These are phyloP conservation scores for Drosophila littoralis DNA, from an alignment of 1,140 invertebrate genomes.

Conservation along the genomic window DNA sequence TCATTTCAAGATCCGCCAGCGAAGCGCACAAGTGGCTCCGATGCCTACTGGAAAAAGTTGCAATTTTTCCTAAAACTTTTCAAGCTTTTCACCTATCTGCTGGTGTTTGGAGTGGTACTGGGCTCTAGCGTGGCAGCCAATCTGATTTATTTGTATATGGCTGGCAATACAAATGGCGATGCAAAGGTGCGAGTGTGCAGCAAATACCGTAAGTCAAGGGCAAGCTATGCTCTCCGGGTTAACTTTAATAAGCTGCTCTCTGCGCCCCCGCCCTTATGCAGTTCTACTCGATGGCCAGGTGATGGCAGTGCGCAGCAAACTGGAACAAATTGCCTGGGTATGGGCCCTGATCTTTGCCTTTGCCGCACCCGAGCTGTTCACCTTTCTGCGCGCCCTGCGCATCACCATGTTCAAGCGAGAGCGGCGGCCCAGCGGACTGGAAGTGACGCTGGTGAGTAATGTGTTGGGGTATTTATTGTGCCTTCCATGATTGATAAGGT, in stretches of 20 bases:
- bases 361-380: slow-evolving; percentile 93
- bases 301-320: slow-evolving; percentile 83
- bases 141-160: slow-evolving; percentile 94
- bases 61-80: slow-evolving; percentile 92
- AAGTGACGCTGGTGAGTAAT: slow-evolving; percentile 86
- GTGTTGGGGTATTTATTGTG: slow-evolving; percentile 54
- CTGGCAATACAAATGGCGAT: slow-evolving; percentile 91
- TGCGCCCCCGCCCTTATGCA: slow-evolving; percentile 1
- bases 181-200: slow-evolving; percentile 91
- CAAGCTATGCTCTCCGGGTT: not conserved
- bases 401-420: slow-evolving; percentile 94
- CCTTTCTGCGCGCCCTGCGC: slow-evolving; percentile 91
- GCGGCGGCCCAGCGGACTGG: slow-evolving; percentile 63
- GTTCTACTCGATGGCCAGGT: slow-evolving; percentile 54
- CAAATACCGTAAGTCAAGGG: slow-evolving; percentile 81
- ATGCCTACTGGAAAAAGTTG: slow-evolving; percentile 93
- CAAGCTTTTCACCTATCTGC: slow-evolving; percentile 92
- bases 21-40: slow-evolving; percentile 93
- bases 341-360: slow-evolving; percentile 95
- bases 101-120: slow-evolving; percentile 93
- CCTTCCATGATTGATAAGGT: slow-evolving; percentile 84
- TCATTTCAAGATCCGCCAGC: slow-evolving; percentile 90
- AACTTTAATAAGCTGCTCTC: slow-evolving; percentile 10
- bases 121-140: slow-evolving; percentile 92
- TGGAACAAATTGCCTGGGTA: slow-evolving; percentile 94